Base-by-base conservation (phyloP, 2,113 vertebrate species). In the Gobius niger region DNA sequence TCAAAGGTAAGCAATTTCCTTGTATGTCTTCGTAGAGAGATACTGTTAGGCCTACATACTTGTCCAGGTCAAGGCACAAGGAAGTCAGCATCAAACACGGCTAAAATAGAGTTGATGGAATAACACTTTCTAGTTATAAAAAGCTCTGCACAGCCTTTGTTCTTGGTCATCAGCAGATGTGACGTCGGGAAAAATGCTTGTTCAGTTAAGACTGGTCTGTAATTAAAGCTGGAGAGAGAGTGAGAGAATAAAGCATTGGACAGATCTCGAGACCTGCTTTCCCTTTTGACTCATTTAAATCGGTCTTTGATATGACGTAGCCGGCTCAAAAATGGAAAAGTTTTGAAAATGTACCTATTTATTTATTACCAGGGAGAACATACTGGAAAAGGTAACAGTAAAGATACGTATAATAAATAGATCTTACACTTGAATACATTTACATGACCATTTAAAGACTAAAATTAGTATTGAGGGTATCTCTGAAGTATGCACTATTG, bases 271-370 rank as follows among this genome's bases (percentile, higher is more conserved):
- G 57, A 63, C 74, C 78, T 40, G 34, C 52, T 76, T 57, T 41
- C 63, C 77, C 69, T 59, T 78, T 19, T 73, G 80, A 85, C 6
- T 70, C 75, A 75, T 78, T 86, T 86, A 83, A 86, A 88, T 87
- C 84, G 85, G 82, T 71, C 70, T n/a, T 13, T 15, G 64, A 80
- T 83, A 88, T 85, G 81, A 88, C 66, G 72, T 85, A 86, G 65
- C 60, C 63, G 70, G 75, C 65, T 68, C 70, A 47, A 44, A 79
- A 67, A 79, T 63, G 53, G 51, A 75, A 76, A 71, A 63, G 63
- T 56, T 34, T 34, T 34, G 62, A 75, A 73, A 77, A 76, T 61
- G 62, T 34, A 34, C 24, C 5, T 34, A 34, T 34, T 34, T 34
- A 34, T 34, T 34, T 34, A 34, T 3, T 34, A 2, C 1, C 3